Percentiles rank a stretch among this genome's conserved stretches.
Conservation (phyloP, 2,888 invertebrate genomes). For the Acleris emargana region DNA sequence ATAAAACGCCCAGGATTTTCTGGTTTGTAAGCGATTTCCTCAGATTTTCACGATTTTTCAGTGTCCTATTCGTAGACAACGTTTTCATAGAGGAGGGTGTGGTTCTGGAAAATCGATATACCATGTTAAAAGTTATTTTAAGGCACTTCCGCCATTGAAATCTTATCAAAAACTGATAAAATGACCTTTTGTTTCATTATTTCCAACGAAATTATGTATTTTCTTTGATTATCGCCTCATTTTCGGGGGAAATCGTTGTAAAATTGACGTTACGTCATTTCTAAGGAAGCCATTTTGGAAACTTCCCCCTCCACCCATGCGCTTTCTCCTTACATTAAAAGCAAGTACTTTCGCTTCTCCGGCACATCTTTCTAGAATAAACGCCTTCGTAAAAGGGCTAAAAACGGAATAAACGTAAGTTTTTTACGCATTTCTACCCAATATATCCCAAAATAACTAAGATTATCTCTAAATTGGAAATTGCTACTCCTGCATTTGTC, state of each 20-base stretch:
- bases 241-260: constrained; percentile 7
- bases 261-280: constrained; percentile 26
- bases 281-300: constrained; percentile 68
- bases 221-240: neutral
- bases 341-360: neutral
- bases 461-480: too few relatives aligned
- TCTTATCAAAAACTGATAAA: neutral
- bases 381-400: neutral
- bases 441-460: too few relatives aligned
- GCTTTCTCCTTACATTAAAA: constrained; percentile 6
- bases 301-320: constrained; percentile 38
- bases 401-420: neutral
- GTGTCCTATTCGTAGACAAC: too few relatives aligned
- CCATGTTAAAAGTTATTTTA: too few relatives aligned
- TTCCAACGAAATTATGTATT: neutral
- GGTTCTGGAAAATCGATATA: neutral
- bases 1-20: too few relatives aligned
- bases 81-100: neutral
- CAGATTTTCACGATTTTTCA: too few relatives aligned
- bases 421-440: neutral
- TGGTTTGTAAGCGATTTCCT: too few relatives aligned
- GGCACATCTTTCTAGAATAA: neutral
- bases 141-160: neutral
- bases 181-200: neutral
- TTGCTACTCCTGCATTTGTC: too few relatives aligned